phyloP scores from a whole-genome alignment of 2,888 invertebrate genomes.

The Spatulosminthurus flaviceps region DNA sequence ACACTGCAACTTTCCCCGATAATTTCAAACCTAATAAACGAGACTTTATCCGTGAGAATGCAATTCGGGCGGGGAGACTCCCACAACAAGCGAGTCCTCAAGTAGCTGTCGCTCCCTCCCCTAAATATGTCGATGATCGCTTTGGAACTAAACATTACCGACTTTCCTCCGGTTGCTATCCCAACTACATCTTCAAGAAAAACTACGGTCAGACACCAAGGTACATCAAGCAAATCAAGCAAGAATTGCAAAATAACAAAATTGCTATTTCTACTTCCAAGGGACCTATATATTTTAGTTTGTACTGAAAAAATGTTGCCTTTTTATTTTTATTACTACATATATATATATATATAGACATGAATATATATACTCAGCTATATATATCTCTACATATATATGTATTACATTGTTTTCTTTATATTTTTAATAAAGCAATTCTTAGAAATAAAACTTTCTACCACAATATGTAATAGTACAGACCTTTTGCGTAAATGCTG shows the following conservation, averaged over 20 bases:
- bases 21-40: conserved; percentile 13
- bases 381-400: background rate
- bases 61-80: background rate
- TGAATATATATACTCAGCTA: too few species aligned
- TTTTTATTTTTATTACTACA: conserved; percentile 26
- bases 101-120: background rate
- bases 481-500: too few species aligned
- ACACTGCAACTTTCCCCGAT: background rate
- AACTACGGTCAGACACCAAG: conserved; percentile 27
- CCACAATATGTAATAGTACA: background rate
- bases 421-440: conserved; percentile 18
- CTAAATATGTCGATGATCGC: conserved; percentile 31
- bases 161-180: background rate
- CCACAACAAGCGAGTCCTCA: background rate
- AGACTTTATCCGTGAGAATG: conserved; percentile 19
- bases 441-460: conserved; percentile 12
- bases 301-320: background rate
- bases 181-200: conserved; percentile 15
- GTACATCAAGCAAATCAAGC: conserved; percentile 22
- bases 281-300: conserved; percentile 24
- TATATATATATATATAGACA: too few species aligned
- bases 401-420: conserved; percentile 4
- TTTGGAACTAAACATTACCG: conserved; percentile 31
- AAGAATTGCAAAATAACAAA: conserved; percentile 13
- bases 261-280: conserved; percentile 6